Percentiles rank a stretch among this genome's conserved stretches.
Conservation (phyloP, 2,797 vertebrate species). For the Sebastes reedi region DNA sequence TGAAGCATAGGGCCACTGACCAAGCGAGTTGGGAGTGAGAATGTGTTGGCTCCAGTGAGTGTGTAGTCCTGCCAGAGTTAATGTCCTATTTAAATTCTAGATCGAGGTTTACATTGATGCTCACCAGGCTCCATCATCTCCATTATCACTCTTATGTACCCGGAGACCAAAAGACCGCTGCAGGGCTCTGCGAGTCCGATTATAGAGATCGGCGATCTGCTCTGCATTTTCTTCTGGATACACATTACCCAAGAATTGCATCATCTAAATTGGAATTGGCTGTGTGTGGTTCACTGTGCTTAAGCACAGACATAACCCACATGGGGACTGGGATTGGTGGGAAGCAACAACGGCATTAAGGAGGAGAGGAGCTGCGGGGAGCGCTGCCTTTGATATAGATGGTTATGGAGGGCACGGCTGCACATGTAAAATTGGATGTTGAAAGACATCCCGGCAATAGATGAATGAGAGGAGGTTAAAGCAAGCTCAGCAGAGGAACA, state of each 20-base stretch:
- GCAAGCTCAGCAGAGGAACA: constrained; percentile 33
- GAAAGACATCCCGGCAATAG: constrained; percentile 63
- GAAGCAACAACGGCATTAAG: constrained; percentile 59
- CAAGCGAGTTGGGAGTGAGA: background rate
- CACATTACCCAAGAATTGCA: constrained; percentile 68
- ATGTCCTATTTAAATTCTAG: constrained; percentile 51
- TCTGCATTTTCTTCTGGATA: constrained; percentile 40
- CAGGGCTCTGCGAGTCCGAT: constrained; percentile 52
- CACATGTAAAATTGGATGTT: constrained; percentile 73
- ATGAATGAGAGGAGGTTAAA: constrained; percentile 60
- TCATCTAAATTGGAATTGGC: constrained; percentile 69
- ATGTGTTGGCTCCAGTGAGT: background rate
- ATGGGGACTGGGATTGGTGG: constrained; percentile 48
- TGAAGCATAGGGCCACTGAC: background rate
- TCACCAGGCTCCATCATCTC: constrained; percentile 17
- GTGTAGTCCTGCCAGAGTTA: constrained; percentile 4
- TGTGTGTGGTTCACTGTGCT: constrained; percentile 59
- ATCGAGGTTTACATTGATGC: constrained; percentile 27
- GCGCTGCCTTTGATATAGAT: constrained; percentile 71
- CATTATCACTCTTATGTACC: constrained; percentile 16
- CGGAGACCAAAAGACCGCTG: constrained; percentile 24
- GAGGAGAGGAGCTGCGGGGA: constrained; percentile 38
- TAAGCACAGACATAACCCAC: constrained; percentile 49
- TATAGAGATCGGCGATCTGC: constrained; percentile 41
- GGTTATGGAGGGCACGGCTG: constrained; percentile 56